Base-by-base conservation (phyloP, 2,888 invertebrate species). In the Ischnus inquisitorius region DNA sequence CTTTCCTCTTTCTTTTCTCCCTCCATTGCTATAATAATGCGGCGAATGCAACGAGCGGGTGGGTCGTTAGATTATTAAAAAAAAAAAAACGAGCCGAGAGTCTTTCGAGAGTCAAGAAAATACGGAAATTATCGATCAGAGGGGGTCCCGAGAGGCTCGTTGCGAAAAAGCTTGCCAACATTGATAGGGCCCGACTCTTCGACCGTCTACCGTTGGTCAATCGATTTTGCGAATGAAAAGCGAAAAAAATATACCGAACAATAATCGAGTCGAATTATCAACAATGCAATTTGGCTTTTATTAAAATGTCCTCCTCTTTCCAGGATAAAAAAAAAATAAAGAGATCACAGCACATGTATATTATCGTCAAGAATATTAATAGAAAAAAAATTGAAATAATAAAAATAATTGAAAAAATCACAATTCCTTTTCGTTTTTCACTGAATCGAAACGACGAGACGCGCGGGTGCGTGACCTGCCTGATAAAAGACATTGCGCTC, bases 401-500 rank as follows among this genome's bases (percentile, higher is more conserved):
- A 54, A 54, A 54, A 64, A 68, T n/a, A n/a, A n/a, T n/a, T n/a
- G n/a, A 64, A 54, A 64, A 68, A 68, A 34, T 46, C 57, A 28
- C 60, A 68, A 48, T 48, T 51, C 39, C 4, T 57, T 72, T 60
- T 71, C 69, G 51, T 46, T 79, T 80, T 48, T 79, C 22, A 46
- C 67, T 19, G 76, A 83, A 80, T 72, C 79, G 39, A 83, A 79
- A 80, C 60, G 76, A 51, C 34, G 83, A 79, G 79, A 71, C 65
- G 43, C 16, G 51, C 19, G 51, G 68, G 75, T 83, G 75, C 83
- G 48, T 76, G 83, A 83, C 79, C 83, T 76, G 75, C 43, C 76
- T 76, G 83, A 83, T 83, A 80, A 80, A 83, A 79, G 65, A 80
- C 71, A 60, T 76, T 79, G 67, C 46, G 64, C 68, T 64, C 74